Base-by-base conservation (phyloP, 1,140 invertebrate genomes). In the Dinoponera quadriceps region DNA sequence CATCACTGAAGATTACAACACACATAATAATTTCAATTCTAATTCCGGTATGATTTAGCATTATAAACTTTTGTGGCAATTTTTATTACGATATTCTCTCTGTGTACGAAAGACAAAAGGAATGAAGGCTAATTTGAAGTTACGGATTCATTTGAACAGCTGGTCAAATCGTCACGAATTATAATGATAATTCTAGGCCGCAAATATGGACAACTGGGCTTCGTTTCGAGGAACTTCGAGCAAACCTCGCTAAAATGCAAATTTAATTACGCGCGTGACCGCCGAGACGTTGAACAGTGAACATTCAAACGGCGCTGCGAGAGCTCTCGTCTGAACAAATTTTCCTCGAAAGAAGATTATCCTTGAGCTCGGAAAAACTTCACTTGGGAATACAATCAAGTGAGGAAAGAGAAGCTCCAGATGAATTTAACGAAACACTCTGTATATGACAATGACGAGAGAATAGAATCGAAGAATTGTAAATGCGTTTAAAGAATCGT, bases 161-260 rank as follows among this genome's bases (percentile, higher is more conserved):
- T 0, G 9, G 38, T 44, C 38, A 44, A 9, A 11, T 44, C 38
- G 48, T 18, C 1, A 7, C 27, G 13, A 44, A 60, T 60, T 25
- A 25, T 33, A 33, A 71, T 54, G 51, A 71, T 54, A n/a, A 54
- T 54, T 71, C 38, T 44, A 9, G 7, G 38, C n/a, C n/a, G 44
- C 7, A 68, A 66, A 66, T 44, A 48, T 16, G 27, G 25, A 54
- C 49, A 71, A 73, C 22, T 57, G 14, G 44, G 38, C 54, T 55
- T 14, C 1, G 4, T 72, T 55, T 13, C 22, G 3, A 7, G 3
- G 16, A 38, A 59, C 16, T 57, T 20, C 7, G 38, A 18, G 2
- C 27, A 13, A 72, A 7, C 29, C 57, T 14, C 48, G 27, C 27
- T 27, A 16, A 20, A 29, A 7, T 22, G 29, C 20, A 55, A 20